A percentile compares a stretch with the other conserved stretches of the same genome.
Conservation (phyloP, 2,797 vertebrate genomes). For the Knipowitschia caucasica region DNA sequence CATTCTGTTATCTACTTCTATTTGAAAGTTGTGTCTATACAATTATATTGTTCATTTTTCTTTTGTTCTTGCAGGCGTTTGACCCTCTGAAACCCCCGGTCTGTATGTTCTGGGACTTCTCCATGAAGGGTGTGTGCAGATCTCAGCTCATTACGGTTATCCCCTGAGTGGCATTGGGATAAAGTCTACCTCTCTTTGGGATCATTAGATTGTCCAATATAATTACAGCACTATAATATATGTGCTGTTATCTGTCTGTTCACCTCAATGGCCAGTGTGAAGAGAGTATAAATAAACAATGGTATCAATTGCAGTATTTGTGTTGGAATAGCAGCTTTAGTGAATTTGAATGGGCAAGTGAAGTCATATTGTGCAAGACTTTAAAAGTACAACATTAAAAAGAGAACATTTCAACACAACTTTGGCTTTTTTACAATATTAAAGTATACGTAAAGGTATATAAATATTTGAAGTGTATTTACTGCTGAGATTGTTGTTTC, state of each 20-base stretch:
- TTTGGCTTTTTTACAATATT: no score
- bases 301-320: not conserved
- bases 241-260: not conserved
- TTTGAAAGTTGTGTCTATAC: not conserved
- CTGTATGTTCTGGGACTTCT: conserved; percentile 95
- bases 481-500: no score
- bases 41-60: conserved; percentile 12
- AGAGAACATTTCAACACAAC: no score
- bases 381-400: no score
- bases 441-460: no score
- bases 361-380: no score
- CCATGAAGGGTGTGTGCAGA: conserved; percentile 79
- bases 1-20: not conserved
- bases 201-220: not conserved
- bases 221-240: not conserved
- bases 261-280: not conserved
- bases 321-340: not conserved
- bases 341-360: no score
- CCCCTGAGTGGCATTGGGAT: not conserved
- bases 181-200: not conserved
- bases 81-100: conserved; percentile 51
- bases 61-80: conserved; percentile 57
- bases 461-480: no score
- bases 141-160: not conserved
- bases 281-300: no score